phyloP scores from a whole-genome alignment of 2,888 invertebrate species.

The Eupithecia abbreviata region DNA sequence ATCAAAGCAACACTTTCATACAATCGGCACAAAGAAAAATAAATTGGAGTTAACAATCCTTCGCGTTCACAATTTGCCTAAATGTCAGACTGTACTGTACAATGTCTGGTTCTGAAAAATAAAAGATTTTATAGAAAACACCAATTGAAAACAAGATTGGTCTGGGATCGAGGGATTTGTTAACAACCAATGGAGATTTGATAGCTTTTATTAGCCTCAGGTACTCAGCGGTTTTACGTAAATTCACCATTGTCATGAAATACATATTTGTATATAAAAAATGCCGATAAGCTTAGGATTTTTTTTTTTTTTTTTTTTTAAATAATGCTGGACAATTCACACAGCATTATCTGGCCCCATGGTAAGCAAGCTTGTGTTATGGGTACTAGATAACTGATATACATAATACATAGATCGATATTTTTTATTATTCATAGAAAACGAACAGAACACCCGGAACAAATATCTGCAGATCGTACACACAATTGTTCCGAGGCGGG shows the following conservation, averaged over 20 bases:
- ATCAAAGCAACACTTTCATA: neutral
- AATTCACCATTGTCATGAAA: neutral
- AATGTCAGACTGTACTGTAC: slow-evolving; percentile 1
- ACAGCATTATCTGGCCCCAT: too few relatives aligned
- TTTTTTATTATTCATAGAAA: too few relatives aligned
- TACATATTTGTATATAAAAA: too few relatives aligned
- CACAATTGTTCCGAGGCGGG: too few relatives aligned
- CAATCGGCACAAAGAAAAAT: slow-evolving; percentile 8
- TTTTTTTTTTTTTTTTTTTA: too few relatives aligned
- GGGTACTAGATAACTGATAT: too few relatives aligned
- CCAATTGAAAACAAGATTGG: slow-evolving; percentile 30
- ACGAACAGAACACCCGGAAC: too few relatives aligned
- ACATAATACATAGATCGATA: too few relatives aligned
- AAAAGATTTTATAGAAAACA: slow-evolving; percentile 22
- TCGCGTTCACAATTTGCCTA: slow-evolving; percentile 8
- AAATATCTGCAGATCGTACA: too few relatives aligned
- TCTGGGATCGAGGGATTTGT: slow-evolving; percentile 20
- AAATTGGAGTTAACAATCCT: neutral
- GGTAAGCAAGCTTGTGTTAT: too few relatives aligned
- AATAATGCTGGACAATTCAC: too few relatives aligned
- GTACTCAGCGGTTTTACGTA: neutral
- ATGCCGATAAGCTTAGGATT: too few relatives aligned
- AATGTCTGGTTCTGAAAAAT: slow-evolving; percentile 10
- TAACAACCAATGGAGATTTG: slow-evolving; percentile 19
- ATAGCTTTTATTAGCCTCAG: neutral